These are phyloP conservation scores for Mylabris phalerata DNA, from an alignment of 1,140 invertebrate genomes.

Conservation along the genomic window DNA sequence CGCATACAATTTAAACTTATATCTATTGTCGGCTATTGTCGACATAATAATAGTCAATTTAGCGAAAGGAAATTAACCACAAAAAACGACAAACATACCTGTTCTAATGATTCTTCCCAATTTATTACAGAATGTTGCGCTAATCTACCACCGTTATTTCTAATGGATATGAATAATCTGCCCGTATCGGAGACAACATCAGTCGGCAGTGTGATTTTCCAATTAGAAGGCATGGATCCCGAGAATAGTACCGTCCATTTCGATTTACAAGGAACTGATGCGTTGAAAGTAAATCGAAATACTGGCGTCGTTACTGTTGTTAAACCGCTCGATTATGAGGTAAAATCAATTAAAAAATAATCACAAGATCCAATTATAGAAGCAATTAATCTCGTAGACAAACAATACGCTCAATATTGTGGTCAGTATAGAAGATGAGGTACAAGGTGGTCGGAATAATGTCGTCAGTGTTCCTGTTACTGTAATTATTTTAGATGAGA, in stretches of 20 bases:
- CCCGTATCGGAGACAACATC: slow-evolving; percentile 69
- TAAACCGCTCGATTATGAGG: slow-evolving; percentile 76
- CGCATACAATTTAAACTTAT: too few relatives aligned
- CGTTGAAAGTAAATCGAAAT: slow-evolving; percentile 66
- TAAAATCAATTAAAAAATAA: slow-evolving; percentile 40
- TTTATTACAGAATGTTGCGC: slow-evolving; percentile 35
- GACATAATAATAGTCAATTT: too few relatives aligned
- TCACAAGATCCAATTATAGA: neutral
- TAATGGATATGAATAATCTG: slow-evolving; percentile 63
- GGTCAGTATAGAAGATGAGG: slow-evolving; percentile 71
- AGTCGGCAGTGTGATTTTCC: slow-evolving; percentile 68
- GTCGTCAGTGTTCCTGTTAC: slow-evolving; percentile 69
- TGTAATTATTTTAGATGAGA: slow-evolving; percentile 80
- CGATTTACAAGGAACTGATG: slow-evolving; percentile 72
- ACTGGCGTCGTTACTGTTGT: slow-evolving; percentile 72
- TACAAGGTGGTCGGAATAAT: slow-evolving; percentile 59
- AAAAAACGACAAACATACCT: too few relatives aligned
- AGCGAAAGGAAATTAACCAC: too few relatives aligned
- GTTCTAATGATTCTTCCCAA: too few relatives aligned
- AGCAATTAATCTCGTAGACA: slow-evolving; percentile 46
- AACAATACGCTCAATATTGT: slow-evolving; percentile 68
- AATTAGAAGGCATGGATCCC: slow-evolving; percentile 70
- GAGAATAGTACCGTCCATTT: slow-evolving; percentile 65
- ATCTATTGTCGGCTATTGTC: too few relatives aligned
- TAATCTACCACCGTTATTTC: slow-evolving; percentile 62